Percentiles rank a stretch among this genome's conserved stretches.
phyloP scores from a whole-genome alignment of 1,140 invertebrate genomes.

The Mya arenaria region DNA sequence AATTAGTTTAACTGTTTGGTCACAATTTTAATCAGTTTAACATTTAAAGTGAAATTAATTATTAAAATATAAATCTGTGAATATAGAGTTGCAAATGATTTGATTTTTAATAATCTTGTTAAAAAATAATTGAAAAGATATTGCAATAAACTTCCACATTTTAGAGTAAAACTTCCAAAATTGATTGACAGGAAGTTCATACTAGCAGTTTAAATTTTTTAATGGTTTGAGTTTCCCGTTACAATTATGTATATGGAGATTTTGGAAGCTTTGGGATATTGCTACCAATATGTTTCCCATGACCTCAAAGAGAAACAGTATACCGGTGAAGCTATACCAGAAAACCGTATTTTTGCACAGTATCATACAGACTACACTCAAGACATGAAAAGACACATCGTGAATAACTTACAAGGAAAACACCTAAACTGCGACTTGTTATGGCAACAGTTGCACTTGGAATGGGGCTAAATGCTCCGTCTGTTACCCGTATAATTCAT shows the following conservation, averaged over 20 bases:
- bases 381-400: constrained; percentile 51
- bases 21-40: no score
- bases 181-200: no score
- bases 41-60: no score
- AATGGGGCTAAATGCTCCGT: constrained; percentile 60
- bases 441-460: constrained; percentile 62
- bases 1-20: no score
- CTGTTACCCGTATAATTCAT: constrained; percentile 51
- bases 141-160: no score
- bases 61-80: no score
- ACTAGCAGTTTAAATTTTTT: no score
- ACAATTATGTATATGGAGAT: constrained; percentile 58
- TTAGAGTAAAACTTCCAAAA: no score
- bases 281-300: constrained; percentile 36
- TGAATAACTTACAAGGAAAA: constrained; percentile 48
- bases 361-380: constrained; percentile 57
- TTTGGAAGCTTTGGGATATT: constrained; percentile 60
- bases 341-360: constrained; percentile 60
- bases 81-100: no score
- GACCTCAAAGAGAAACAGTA: constrained; percentile 34
- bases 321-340: constrained; percentile 26
- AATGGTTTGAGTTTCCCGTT: constrained; percentile 40
- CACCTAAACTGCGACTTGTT: constrained; percentile 54
- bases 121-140: no score
- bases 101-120: no score